Evolutionary conservation across 2,113 vertebrate genomes (phyloP), one percentile per base, ranked within the genome.

Genomic region (Raja brachyura): DNA sequence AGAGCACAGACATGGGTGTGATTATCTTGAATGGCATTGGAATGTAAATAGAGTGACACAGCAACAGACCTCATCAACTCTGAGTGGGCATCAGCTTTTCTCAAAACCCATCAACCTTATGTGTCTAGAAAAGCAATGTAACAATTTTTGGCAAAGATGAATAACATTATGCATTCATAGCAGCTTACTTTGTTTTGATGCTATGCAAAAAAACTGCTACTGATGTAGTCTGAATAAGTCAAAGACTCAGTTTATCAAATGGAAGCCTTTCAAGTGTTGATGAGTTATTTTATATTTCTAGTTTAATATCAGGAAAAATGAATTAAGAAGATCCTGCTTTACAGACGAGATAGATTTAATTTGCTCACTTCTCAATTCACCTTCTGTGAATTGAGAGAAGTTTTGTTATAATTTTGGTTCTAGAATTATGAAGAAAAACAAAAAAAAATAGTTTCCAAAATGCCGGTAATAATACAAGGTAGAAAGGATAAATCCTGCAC

Each of bases 81-180:
- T 66, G 59, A 90, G 39, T 81, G 81, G 25, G n/a, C 61, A 90
- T 70, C 88, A 70, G 18, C 8, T 33, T 70, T 70, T 90, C 31
- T 48, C 8, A n/a, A 61, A 83, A 28, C 25, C 33, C 86, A 39
- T 66, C 61, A 90, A 68, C 2, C 66, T 90, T 78, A 70, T 48
- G 56, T 76, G n/a, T 75, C 25, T 33, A 74, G 48, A 48, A 56
- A 93, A 77, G 18, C 33, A 93, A 77, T 86, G 59, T 86, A 86
- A 86, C 56, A 28, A 56, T 2, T 59, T 83, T 10, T 54, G 22
- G 20, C 54, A 48, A 83, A 83, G 56, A 83, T 7, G 20, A 14
- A 48, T 48, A 48, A 3, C 39, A 25, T 56, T 83, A 25, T 83
- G 74, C 31, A 39, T 79, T 48, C 8, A 11, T 59, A 56, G 54